Conservation (phyloP, 2,113 vertebrate species). For the Chionomys nivalis region DNA sequence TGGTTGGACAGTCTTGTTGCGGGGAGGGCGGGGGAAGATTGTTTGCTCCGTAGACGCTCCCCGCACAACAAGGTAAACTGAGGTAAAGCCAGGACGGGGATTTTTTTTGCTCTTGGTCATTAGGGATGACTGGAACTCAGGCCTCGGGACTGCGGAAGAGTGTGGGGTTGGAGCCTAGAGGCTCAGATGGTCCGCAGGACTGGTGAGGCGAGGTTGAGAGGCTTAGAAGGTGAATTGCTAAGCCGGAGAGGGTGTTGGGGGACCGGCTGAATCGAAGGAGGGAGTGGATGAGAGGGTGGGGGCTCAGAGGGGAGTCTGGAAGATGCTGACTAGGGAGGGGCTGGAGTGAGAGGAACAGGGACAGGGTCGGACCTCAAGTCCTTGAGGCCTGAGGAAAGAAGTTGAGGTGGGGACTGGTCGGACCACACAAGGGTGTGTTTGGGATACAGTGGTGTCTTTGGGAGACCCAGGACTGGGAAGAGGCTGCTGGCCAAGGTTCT, state of each 20-base stretch:
- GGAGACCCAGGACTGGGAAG: not conserved
- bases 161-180: not conserved
- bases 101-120: not conserved
- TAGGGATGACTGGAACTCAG: not conserved
- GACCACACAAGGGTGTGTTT: not conserved
- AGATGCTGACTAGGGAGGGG: not conserved
- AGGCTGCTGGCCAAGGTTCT: not conserved
- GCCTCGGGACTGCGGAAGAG: not conserved
- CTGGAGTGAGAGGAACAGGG: not conserved
- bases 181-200: not conserved
- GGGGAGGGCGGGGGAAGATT: conserved; percentile 45
- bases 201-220: conserved; percentile 43
- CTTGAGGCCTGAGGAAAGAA: not conserved
- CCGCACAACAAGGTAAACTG: conserved; percentile 51
- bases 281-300: not conserved
- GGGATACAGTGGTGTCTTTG: not conserved
- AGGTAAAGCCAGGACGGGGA: not conserved
- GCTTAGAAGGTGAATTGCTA: not conserved
- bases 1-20: conserved; percentile 57
- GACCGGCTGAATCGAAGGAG: not conserved
- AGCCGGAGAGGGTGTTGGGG: not conserved
- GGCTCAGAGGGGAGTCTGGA: not conserved
- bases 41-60: conserved; percentile 15
- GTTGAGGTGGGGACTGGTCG: not conserved
- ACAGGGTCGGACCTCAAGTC: not conserved